phyloP scores from a whole-genome alignment of 1,140 invertebrate species.

The Drosophila takahashii region DNA sequence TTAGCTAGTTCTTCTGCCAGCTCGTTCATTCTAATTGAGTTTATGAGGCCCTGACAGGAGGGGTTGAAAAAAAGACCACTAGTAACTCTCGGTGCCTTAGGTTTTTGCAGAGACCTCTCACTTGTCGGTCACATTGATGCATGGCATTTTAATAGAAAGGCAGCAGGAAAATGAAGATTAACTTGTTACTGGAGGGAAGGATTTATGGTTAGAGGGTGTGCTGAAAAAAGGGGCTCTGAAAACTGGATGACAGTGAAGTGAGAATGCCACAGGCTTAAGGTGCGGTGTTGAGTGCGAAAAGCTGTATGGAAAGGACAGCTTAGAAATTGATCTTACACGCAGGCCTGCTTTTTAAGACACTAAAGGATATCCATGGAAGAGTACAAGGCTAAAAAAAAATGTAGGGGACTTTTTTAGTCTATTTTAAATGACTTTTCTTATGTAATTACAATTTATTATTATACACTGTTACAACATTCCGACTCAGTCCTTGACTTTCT shows the following conservation, averaged over 20 bases:
- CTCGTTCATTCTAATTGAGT: constrained; percentile 79
- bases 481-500: not conserved
- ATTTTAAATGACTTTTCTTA: no score
- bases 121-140: constrained; percentile 73
- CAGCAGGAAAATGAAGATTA: constrained; percentile 75
- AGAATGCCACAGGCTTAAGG: not conserved
- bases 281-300: constrained; percentile 8
- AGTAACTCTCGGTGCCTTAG: constrained; percentile 14
- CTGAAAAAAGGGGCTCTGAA: constrained; percentile 6
- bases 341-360: constrained; percentile 8
- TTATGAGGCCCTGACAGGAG: constrained; percentile 57
- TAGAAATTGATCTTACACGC: constrained; percentile 7
- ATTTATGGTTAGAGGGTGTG: constrained; percentile 12
- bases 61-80: constrained; percentile 27
- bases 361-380: not conserved
- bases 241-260: constrained; percentile 24
- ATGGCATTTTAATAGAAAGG: constrained; percentile 74
- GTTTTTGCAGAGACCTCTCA: constrained; percentile 24
- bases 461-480: not conserved
- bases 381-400: no score
- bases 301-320: constrained; percentile 12
- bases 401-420: no score
- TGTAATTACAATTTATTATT: not conserved
- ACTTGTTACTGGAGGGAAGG: constrained; percentile 51
- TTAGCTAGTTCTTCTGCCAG: constrained; percentile 36